phyloP scores from a whole-genome alignment of 2,888 invertebrate species.

The Dicycla oo region DNA sequence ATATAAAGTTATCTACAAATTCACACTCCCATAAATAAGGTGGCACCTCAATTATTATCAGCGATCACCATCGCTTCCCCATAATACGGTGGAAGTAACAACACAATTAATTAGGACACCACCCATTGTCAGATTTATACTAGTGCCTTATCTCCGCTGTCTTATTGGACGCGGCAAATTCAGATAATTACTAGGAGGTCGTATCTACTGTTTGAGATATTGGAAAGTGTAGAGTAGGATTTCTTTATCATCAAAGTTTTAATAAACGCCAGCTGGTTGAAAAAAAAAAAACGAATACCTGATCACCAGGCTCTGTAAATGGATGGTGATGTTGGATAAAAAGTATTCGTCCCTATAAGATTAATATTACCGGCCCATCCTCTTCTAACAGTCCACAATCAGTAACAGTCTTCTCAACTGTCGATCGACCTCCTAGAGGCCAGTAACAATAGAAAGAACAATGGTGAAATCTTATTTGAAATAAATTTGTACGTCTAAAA shows the following conservation, averaged over 20 bases:
- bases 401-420: no score
- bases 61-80: constrained; percentile 71
- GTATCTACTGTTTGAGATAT: constrained; percentile 34
- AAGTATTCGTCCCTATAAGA: no score
- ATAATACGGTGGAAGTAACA: constrained; percentile 66
- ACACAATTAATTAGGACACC: constrained; percentile 80
- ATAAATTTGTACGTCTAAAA: no score
- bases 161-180: constrained; percentile 71
- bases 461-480: no score
- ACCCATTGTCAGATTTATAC: constrained; percentile 74
- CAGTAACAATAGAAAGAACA: no score
- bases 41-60: constrained; percentile 52
- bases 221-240: constrained; percentile 7
- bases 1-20: constrained; percentile 26
- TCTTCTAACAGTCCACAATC: not conserved
- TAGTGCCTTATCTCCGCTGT: constrained; percentile 67
- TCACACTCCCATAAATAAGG: constrained; percentile 47
- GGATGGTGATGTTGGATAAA: not conserved
- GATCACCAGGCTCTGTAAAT: not conserved
- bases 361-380: not conserved
- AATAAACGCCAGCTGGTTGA: not conserved
- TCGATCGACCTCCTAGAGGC: no score
- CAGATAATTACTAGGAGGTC: constrained; percentile 68
- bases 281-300: not conserved
- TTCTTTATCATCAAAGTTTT: not conserved